Evolutionary conservation across 2,888 invertebrate species (phyloP).

Genomic region (Baccha elongata): DNA sequence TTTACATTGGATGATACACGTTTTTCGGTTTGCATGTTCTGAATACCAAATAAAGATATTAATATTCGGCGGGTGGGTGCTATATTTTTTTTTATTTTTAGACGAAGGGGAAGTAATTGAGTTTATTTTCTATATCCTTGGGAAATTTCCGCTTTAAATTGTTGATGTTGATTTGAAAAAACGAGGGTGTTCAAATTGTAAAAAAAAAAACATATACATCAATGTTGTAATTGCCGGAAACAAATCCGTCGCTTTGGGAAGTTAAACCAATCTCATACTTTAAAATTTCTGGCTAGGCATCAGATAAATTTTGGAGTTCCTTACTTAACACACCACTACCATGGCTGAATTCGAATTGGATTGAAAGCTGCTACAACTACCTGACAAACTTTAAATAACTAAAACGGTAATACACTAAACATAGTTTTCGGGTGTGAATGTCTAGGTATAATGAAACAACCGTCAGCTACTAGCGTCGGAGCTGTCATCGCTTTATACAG

Average conservation of each 20-base stretch:
- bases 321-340: no score
- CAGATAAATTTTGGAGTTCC: no score
- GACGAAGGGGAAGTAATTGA: conserved; percentile 52
- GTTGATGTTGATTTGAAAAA: conserved; percentile 35
- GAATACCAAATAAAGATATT: conserved; percentile 53
- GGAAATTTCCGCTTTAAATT: conserved; percentile 41
- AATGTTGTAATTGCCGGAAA: conserved; percentile 19
- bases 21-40: conserved; percentile 25
- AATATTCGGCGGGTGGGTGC: not conserved
- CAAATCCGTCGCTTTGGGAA: not conserved
- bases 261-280: not conserved
- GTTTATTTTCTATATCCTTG: conserved; percentile 65
- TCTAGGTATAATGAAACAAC: no score
- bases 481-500: no score
- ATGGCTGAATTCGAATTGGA: no score
- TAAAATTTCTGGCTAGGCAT: no score
- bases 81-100: not conserved
- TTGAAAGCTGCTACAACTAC: no score
- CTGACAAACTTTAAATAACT: no score
- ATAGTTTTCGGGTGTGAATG: no score
- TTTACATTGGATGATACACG: conserved; percentile 19
- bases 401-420: no score
- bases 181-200: not conserved
- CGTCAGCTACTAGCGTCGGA: no score
- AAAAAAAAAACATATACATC: not conserved